Percentiles rank a stretch among this genome's conserved stretches.
Conservation (phyloP, 2,888 invertebrate genomes). For the Onchidella celtica region DNA sequence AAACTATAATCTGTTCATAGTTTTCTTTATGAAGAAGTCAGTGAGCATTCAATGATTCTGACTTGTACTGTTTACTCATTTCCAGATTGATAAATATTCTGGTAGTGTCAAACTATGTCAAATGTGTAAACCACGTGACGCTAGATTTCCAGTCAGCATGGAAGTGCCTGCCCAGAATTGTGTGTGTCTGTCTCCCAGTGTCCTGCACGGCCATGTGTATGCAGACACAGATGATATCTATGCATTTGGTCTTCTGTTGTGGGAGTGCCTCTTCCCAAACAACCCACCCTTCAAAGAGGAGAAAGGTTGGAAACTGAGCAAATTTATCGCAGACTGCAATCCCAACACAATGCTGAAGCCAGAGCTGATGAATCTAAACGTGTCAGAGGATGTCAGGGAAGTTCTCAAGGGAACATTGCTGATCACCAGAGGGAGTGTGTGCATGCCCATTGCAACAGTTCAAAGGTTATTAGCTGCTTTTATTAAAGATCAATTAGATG, state of each 20-base stretch:
- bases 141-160: conserved; percentile 58
- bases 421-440: conserved; percentile 1
- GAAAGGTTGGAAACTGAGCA: conserved; percentile 51
- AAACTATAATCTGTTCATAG: too few species aligned
- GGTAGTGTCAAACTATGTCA: conserved; percentile 67
- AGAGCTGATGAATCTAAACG: conserved; percentile 15
- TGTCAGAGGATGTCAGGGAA: conserved; percentile 24
- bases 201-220: conserved; percentile 69
- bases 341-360: conserved; percentile 58
- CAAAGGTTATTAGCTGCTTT: conserved; percentile 18
- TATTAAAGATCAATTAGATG: too few species aligned
- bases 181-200: conserved; percentile 73
- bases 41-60: too few species aligned
- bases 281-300: conserved; percentile 51
- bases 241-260: conserved; percentile 62
- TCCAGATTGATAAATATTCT: conserved; percentile 20
- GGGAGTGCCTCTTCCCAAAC: conserved; percentile 55
- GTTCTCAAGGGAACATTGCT: conserved; percentile 39
- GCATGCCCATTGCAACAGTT: conserved; percentile 35
- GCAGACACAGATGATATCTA: conserved; percentile 71
- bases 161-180: conserved; percentile 59
- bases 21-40: too few species aligned
- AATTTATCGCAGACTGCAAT: conserved; percentile 58
- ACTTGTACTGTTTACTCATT: not conserved
- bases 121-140: conserved; percentile 65